These are phyloP conservation scores for Digitonthophagus gazella DNA, from an alignment of 2,888 invertebrate genomes.

Conservation along the genomic window DNA sequence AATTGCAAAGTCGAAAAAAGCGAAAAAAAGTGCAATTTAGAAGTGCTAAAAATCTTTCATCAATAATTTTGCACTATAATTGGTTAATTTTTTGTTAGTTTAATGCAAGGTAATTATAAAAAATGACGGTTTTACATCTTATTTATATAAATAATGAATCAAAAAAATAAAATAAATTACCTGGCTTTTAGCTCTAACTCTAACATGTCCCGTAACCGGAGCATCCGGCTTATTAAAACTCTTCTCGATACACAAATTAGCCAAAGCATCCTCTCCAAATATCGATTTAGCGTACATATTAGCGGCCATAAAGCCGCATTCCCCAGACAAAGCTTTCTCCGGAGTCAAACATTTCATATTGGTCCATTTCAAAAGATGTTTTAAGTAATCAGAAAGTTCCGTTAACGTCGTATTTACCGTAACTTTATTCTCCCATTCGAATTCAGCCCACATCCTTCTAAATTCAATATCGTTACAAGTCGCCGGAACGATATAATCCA, in stretches of 20 bases:
- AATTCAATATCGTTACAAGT: constrained; percentile 94
- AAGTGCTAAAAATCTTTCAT: too few relatives aligned
- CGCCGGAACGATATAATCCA: constrained; percentile 98
- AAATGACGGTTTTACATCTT: constrained; percentile 4
- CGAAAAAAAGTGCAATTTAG: too few relatives aligned
- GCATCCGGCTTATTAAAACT: constrained; percentile 82
- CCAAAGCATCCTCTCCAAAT: constrained; percentile 97
- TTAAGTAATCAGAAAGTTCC: constrained; percentile 89
- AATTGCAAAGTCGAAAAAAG: too few relatives aligned
- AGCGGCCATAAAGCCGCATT: constrained; percentile 99
- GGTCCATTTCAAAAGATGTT: constrained; percentile 88
- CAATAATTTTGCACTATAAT: too few relatives aligned
- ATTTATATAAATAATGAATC: constrained; percentile 1
- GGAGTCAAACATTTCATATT: constrained; percentile 99
- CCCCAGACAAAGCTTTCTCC: constrained; percentile 92
- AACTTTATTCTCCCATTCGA: constrained; percentile 99
- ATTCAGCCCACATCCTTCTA: constrained; percentile 99
- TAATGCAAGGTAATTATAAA: too few relatives aligned
- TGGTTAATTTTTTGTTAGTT: too few relatives aligned
- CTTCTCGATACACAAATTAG: constrained; percentile 98
- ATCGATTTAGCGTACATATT: constrained; percentile 98
- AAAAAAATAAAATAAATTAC: constrained; percentile 51
- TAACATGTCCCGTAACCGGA: constrained; percentile 93
- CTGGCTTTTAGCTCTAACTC: constrained; percentile 98
- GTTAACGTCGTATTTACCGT: constrained; percentile 75